Percentiles rank a stretch among this genome's conserved stretches.
phyloP scores from a whole-genome alignment of 2,797 vertebrate genomes.

The Heterohyrax brucei region DNA sequence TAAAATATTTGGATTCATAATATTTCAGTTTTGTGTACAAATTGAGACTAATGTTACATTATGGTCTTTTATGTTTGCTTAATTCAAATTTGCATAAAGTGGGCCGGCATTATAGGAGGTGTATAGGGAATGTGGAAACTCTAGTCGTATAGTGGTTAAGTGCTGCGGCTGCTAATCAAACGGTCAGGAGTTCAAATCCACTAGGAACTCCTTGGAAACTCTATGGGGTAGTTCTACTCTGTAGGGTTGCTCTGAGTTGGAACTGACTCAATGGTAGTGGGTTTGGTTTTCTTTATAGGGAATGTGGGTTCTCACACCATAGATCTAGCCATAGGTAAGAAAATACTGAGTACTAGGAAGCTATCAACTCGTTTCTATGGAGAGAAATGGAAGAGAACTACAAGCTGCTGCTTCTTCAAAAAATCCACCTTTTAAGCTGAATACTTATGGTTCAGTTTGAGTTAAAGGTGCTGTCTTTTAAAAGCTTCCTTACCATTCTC shows the following conservation, averaged over 20 bases:
- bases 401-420: conserved; percentile 7
- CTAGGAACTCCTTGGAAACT: too few species aligned
- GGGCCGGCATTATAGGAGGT: conserved; percentile 5
- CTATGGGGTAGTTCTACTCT: too few species aligned
- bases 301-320: not conserved
- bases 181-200: too few species aligned
- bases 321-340: not conserved
- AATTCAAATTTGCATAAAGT: conserved; percentile 12
- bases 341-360: not conserved
- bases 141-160: too few species aligned
- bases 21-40: conserved; percentile 51
- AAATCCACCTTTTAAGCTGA: not conserved
- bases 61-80: conserved; percentile 8
- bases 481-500: not conserved
- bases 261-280: too few species aligned
- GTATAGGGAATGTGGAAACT: not conserved
- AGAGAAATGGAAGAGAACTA: conserved; percentile 36
- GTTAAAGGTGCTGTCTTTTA: conserved; percentile 5
- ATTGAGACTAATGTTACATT: conserved; percentile 63
- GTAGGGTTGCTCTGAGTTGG: too few species aligned
- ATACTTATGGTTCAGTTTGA: not conserved
- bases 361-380: conserved; percentile 25
- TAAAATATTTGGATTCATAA: conserved; percentile 31
- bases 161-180: too few species aligned
- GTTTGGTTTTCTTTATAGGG: not conserved